A percentile compares a stretch with the other conserved stretches of the same genome.
These are phyloP conservation scores for Salticus scenicus DNA, from an alignment of 2,888 invertebrate genomes.

Conservation along the genomic window DNA sequence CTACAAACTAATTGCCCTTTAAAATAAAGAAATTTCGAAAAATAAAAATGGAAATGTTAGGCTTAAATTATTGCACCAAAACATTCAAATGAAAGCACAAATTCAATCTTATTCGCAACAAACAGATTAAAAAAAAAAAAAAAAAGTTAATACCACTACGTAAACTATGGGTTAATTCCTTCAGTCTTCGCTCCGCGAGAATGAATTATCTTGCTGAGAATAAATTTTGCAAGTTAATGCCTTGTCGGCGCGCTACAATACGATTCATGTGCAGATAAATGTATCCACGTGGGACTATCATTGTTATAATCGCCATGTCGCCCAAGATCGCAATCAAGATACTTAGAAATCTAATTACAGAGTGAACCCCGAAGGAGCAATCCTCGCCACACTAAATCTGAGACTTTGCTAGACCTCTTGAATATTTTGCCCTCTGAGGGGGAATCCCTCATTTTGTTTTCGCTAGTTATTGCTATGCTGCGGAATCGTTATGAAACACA, in stretches of 20 bases:
- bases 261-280: constrained; percentile 13
- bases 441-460: background rate
- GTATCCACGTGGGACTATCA: constrained; percentile 4
- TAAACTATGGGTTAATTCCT: too few species aligned
- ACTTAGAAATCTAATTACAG: constrained; percentile 7
- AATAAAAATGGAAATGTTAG: too few species aligned
- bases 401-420: background rate
- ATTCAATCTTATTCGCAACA: too few species aligned
- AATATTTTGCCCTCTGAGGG: background rate
- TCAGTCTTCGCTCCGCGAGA: background rate
- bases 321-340: constrained; percentile 5
- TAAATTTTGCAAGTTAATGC: background rate
- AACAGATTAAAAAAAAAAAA: too few species aligned
- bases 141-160: too few species aligned
- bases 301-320: constrained; percentile 6
- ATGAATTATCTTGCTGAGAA: background rate
- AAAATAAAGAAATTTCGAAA: too few species aligned
- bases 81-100: too few species aligned
- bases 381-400: constrained; percentile 1
- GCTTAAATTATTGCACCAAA: too few species aligned
- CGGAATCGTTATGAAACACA: background rate
- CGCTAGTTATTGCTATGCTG: background rate
- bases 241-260: background rate
- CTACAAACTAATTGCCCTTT: too few species aligned
- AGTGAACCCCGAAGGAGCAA: background rate